Evolutionary conservation across 53 echinoderm and acorn worm species (phyloP).

Genomic region (Paracentrotus lividus): DNA sequence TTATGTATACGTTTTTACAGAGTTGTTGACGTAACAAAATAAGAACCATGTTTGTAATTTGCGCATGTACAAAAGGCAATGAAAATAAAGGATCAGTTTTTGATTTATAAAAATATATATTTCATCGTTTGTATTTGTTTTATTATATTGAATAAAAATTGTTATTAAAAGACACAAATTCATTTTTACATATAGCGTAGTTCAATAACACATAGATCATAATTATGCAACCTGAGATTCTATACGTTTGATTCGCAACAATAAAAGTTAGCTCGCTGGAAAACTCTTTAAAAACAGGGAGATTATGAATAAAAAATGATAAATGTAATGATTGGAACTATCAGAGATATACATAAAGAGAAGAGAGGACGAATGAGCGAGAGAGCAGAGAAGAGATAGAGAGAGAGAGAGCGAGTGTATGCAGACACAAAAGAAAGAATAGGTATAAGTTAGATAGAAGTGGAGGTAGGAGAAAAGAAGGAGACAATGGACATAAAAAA

Average conservation of each 20-base stretch:
- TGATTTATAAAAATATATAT: constrained; percentile 49
- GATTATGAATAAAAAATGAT: too few species aligned
- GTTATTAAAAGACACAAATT: too few species aligned
- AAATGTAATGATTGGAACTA: not conserved
- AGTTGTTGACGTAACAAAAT: constrained; percentile 42
- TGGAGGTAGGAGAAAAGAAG: too few species aligned
- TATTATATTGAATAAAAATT: too few species aligned
- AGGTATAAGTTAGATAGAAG: not conserved
- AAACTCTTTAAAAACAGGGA: too few species aligned
- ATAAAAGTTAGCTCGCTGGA: too few species aligned
- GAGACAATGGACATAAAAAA: too few species aligned
- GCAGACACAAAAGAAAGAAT: not conserved
- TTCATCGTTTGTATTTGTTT: not conserved
- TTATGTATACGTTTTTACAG: constrained; percentile 70
- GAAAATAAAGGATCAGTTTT: constrained; percentile 72
- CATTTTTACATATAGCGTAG: too few species aligned
- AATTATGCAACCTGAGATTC: too few species aligned
- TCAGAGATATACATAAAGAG: not conserved
- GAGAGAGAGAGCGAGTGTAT: not conserved
- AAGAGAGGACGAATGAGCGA: not conserved
- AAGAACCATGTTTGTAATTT: constrained; percentile 64
- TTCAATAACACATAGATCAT: too few species aligned
- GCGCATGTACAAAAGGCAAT: constrained; percentile 71
- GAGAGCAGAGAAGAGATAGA: not conserved
- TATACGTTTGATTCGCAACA: too few species aligned